Evolutionary conservation across 1,140 invertebrate genomes (phyloP).

Genomic region (Maconellicoccus hirsutus): DNA sequence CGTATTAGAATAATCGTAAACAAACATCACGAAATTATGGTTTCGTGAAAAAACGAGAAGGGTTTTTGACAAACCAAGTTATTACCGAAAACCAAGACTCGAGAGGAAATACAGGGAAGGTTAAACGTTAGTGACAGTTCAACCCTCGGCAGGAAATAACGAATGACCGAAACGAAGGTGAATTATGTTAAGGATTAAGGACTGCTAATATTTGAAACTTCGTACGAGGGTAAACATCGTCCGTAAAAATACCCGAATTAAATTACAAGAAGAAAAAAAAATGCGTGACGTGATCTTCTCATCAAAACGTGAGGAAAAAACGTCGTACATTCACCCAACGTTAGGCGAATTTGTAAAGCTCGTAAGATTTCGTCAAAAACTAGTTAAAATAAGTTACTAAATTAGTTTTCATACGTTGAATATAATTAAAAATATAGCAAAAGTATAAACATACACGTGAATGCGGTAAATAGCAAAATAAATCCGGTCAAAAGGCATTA

Average conservation of each 20-base stretch:
- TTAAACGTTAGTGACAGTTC: background rate
- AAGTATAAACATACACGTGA: background rate
- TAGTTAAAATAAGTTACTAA: background rate
- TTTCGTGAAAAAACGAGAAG: background rate
- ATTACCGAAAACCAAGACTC: background rate
- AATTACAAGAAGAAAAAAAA: background rate
- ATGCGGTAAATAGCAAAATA: background rate
- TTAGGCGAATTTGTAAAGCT: no score
- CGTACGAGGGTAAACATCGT: no score
- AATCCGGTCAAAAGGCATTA: background rate
- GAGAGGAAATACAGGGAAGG: background rate
- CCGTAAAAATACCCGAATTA: background rate
- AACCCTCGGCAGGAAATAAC: conserved; percentile 2
- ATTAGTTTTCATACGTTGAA: background rate
- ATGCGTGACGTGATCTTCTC: background rate
- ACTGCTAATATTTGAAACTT: conserved; percentile 2
- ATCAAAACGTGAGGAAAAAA: no score
- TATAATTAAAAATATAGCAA: background rate
- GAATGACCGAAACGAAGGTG: background rate
- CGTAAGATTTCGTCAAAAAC: no score
- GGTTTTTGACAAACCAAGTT: background rate
- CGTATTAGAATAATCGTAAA: no score
- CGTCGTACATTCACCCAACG: no score
- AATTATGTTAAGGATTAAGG: background rate
- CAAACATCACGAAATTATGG: no score